Base-by-base conservation (phyloP, 2,888 invertebrate genomes). In the Tipula helvola region DNA sequence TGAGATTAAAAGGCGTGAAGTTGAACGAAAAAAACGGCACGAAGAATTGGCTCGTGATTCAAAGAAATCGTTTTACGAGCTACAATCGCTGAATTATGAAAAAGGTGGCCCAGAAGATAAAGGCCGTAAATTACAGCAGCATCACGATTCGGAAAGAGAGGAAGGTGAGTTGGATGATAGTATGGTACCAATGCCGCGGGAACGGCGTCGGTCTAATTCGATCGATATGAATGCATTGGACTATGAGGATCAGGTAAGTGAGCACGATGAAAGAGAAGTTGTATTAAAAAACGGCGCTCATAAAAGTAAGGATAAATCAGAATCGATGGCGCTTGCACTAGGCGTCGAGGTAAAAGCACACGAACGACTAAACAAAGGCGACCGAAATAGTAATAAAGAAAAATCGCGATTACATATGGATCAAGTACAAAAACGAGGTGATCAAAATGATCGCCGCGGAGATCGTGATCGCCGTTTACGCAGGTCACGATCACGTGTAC, bases 141-240 rank as follows among this genome's bases (percentile, higher is more conserved):
- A 89, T 83, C 87, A 88, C 84, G 83, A 86, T 13, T 87, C 88
- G 8, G 92, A 93, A 86, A 92, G 92, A 42, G 93, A 93, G 86
- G 92, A 93, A 88, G 93, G 92, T 0, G 93, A 93, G 88, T 91
- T 92, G 41, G 93, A 93, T 87, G 91, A 92, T 8, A 92, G 91
- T 18, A 5, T 28, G n/a, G 47, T 44, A 12, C 36, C 13, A 7
- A 10, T 2, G 13, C 3, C 52, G 87, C 88, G 16, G 57, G 42
- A 3, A 86, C 87, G 86, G 41, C 87, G 86, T n/a, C 87, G 87
- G 8, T 87, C 87, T 1, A 87, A 87, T 71, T 91, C 91, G 0
- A 92, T 95, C 10, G 95, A 95, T 89, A 95, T 95, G 90, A 95
- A 95, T 89, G 95, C 95, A 0, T 89, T 95, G 88, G 95, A 95